Evolutionary conservation across 2,797 vertebrate species (phyloP).

Genomic region (Catostomus latipinnis): DNA sequence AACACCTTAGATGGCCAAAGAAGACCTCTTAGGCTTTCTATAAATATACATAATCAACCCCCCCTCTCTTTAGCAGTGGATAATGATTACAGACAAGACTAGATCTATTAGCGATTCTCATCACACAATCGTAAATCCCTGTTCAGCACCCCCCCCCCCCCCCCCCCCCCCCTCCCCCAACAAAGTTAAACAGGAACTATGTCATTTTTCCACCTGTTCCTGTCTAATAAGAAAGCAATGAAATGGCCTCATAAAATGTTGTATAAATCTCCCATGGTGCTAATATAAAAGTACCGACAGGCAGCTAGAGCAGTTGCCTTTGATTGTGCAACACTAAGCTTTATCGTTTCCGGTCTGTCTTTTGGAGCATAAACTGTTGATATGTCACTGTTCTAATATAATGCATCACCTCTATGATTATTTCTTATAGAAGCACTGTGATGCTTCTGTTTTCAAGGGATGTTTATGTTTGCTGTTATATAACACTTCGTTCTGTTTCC

Average conservation of each 20-base stretch:
- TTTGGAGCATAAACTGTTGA: conserved; percentile 53
- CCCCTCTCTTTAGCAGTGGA: conserved; percentile 27
- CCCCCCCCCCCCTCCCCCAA: conserved; percentile 35
- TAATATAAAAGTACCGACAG: conserved; percentile 68
- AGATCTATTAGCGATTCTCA: conserved; percentile 49
- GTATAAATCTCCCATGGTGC: conserved; percentile 66
- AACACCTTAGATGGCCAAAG: neutral
- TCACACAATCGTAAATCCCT: conserved; percentile 54
- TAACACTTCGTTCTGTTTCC: neutral
- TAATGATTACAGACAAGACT: conserved; percentile 48
- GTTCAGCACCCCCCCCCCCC: conserved; percentile 4
- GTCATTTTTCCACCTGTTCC: conserved; percentile 53
- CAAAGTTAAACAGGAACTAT: conserved; percentile 53
- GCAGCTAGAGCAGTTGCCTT: conserved; percentile 64
- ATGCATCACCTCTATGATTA: neutral
- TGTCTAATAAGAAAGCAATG: conserved; percentile 67
- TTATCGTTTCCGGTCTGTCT: conserved; percentile 59
- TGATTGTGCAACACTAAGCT: conserved; percentile 65
- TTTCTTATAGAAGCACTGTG: neutral
- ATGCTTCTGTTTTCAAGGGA: neutral
- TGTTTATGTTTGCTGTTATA: neutral
- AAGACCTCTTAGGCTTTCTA: conserved; percentile 64
- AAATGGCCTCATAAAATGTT: conserved; percentile 66
- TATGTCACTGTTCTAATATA: neutral
- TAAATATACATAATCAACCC: conserved; percentile 74